Evolutionary conservation across 2,888 invertebrate species (phyloP), one percentile per base, ranked within the genome.

Genomic region (Lasioglossum morio): DNA sequence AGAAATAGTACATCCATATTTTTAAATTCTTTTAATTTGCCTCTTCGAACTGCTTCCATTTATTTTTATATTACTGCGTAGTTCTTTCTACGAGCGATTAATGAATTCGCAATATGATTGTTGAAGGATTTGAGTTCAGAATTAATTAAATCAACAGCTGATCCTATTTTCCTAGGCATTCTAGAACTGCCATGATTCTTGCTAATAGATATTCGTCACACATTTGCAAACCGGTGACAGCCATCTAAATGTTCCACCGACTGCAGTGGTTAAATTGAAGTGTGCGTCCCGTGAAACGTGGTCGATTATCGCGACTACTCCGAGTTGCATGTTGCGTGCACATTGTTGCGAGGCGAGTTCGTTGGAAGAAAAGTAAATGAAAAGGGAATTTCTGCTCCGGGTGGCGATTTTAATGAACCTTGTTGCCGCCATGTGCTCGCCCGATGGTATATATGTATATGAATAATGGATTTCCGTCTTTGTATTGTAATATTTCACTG

Each of bases 401-500:
- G 30, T 69, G 66, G 66, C 34, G 8, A 37, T 69, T 30, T 34
- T 69, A 34, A 34, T 23, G 66, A 69, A 37, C 34, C 34, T 8
- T 23, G 34, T 69, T 30, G 30, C 37, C 19, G 30, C 16, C 63
- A 30, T 16, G 63, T 30, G 63, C 53, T 53, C n/a, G 53, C 23
- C 53, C 2, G 23, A 53, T 19, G 27, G 60, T n/a, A 27, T 4
- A 27, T 5, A 16, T 2, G 16, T 27, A 14, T 63, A 63, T 63
- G 63, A 63, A 63, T 63, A 63, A 63, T 63, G 63, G 30, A 63
- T 63, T 30, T 16, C 27, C 63, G 7, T 27, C 63, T 30, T 30
- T 30, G 63, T 30, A 63, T 63, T 30, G 30, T 63, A 63, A 63
- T 63, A 63, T 63, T 63, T 63, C 63, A 30, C 63, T 63, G 63